A percentile compares a stretch with the other conserved stretches of the same genome.
phyloP scores from a whole-genome alignment of 1,140 invertebrate genomes.

The Zaprionus africanus region DNA sequence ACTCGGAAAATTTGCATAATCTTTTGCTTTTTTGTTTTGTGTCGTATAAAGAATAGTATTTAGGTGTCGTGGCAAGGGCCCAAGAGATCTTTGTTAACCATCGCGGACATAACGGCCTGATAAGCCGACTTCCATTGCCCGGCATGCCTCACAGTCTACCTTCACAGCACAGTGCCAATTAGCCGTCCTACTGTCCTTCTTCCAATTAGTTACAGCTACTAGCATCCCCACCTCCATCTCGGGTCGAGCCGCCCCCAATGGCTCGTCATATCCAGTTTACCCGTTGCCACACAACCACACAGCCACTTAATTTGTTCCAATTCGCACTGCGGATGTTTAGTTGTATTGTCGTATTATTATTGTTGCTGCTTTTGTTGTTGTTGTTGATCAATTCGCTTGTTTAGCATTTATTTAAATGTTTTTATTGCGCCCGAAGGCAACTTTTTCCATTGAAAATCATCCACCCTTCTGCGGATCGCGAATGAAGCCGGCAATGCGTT shows the following conservation, averaged over 20 bases:
- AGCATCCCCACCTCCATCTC: neutral
- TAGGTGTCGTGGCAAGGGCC: neutral
- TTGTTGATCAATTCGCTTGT: slow-evolving; percentile 77
- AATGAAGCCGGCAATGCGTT: neutral
- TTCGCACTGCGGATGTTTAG: slow-evolving; percentile 44
- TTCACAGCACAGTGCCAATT: neutral
- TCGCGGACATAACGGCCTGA: neutral
- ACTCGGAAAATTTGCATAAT: slow-evolving; percentile 32
- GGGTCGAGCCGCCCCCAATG: neutral
- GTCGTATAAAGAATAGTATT: too few relatives aligned
- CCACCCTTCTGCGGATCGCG: slow-evolving; percentile 7
- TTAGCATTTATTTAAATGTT: slow-evolving; percentile 73
- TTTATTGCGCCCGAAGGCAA: slow-evolving; percentile 72
- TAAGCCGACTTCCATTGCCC: neutral
- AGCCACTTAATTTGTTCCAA: slow-evolving; percentile 66
- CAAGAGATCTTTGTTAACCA: neutral
- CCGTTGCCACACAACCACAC: slow-evolving; percentile 26
- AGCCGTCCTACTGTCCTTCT: neutral
- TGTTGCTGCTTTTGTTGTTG: slow-evolving; percentile 21
- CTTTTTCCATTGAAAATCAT: slow-evolving; percentile 33
- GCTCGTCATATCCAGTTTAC: neutral
- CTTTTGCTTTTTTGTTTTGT: neutral
- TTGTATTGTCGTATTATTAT: slow-evolving; percentile 10
- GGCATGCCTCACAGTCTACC: neutral
- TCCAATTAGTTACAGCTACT: slow-evolving; percentile 14